phyloP scores from a whole-genome alignment of 2,113 vertebrate species.

The Burhinus bistriatus region DNA sequence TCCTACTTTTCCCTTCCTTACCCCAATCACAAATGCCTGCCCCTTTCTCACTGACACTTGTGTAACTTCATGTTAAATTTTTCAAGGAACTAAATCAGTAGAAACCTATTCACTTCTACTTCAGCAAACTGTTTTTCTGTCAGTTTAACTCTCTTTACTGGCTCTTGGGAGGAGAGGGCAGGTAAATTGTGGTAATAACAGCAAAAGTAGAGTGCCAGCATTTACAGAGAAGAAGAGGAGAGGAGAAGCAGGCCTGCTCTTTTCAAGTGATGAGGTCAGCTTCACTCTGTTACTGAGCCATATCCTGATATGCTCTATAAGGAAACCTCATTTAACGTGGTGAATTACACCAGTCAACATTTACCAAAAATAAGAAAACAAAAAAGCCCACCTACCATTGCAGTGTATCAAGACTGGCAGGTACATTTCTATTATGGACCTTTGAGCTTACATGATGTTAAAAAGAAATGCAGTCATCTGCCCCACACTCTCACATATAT shows the following conservation, averaged over 20 bases:
- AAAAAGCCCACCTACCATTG: too few relatives aligned
- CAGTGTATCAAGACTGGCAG: neutral
- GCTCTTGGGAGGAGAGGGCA: neutral
- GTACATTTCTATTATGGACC: neutral
- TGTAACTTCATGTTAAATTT: neutral
- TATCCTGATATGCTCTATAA: too few relatives aligned
- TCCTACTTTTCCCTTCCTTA: neutral
- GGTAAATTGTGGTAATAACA: neutral
- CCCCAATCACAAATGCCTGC: neutral
- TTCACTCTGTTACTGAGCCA: neutral
- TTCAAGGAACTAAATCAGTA: neutral
- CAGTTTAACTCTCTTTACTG: neutral
- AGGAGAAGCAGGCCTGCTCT: neutral
- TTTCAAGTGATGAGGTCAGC: neutral
- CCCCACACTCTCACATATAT: accelerated
- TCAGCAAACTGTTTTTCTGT: neutral
- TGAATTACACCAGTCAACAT: neutral
- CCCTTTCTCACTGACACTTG: neutral
- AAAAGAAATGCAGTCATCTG: neutral
- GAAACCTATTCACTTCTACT: neutral
- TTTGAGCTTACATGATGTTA: neutral
- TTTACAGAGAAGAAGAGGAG: neutral
- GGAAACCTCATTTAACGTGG: neutral
- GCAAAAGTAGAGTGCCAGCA: neutral
- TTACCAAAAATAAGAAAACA: neutral